A percentile compares a stretch with the other conserved stretches of the same genome.
Conservation (phyloP, 1,140 invertebrate genomes). For the Trachymyrmex cornetzi region DNA sequence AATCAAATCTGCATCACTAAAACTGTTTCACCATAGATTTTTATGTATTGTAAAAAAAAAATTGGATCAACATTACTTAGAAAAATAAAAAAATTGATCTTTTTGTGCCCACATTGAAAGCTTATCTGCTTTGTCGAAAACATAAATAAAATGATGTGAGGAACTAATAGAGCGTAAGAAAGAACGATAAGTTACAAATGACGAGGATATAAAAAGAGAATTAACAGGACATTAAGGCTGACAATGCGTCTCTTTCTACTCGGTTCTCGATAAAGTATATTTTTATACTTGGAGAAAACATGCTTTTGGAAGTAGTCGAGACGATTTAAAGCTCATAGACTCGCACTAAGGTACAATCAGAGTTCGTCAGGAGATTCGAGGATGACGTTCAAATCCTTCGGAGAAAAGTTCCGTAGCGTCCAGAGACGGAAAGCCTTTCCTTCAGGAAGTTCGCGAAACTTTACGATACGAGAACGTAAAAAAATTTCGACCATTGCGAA, state of each 20-base stretch:
- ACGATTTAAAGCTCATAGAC: constrained; percentile 47
- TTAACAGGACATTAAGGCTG: constrained; percentile 32
- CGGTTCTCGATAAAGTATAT: not conserved
- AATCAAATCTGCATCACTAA: not conserved
- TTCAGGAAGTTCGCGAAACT: constrained; percentile 35
- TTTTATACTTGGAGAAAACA: constrained; percentile 25
- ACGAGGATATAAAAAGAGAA: constrained; percentile 43
- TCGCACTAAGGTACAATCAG: constrained; percentile 39
- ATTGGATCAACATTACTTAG: not conserved
- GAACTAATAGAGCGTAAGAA: constrained; percentile 44
- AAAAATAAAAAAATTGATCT: constrained; percentile 18
- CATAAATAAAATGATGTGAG: constrained; percentile 3
- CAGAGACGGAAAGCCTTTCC: constrained; percentile 13
- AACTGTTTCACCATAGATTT: not conserved
- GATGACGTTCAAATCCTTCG: constrained; percentile 53
- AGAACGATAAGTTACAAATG: constrained; percentile 33
- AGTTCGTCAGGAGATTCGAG: constrained; percentile 37
- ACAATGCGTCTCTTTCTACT: not conserved
- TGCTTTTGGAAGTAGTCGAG: constrained; percentile 8
- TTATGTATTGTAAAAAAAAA: not conserved
- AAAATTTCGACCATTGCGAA: constrained; percentile 30
- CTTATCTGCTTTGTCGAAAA: constrained; percentile 8
- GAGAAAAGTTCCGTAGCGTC: constrained; percentile 15
- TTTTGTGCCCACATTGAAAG: not conserved
- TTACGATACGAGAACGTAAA: constrained; percentile 51